These are phyloP conservation scores for Pristionchus entomophagus DNA, from an alignment of 2,888 invertebrate species.

Conservation along the genomic window DNA sequence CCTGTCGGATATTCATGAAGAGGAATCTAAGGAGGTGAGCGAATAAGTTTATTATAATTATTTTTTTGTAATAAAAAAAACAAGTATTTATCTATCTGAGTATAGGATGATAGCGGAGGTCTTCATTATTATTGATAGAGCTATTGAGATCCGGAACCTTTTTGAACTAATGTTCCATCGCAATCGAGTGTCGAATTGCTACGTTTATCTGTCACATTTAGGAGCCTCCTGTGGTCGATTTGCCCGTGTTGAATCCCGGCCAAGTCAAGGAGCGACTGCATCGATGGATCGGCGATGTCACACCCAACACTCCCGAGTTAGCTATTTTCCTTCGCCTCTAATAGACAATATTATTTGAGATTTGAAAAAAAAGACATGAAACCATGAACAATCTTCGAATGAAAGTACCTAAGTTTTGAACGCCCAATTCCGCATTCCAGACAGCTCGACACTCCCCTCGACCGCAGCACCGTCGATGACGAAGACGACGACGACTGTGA, in stretches of 20 bases:
- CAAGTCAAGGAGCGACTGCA: slow-evolving; percentile 49
- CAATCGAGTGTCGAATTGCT: too few species aligned
- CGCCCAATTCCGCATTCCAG: too few species aligned
- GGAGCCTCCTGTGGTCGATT: background rate
- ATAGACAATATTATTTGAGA: slow-evolving; percentile 14
- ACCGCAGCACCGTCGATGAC: slow-evolving; percentile 46
- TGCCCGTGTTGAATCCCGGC: background rate
- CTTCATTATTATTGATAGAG: too few species aligned
- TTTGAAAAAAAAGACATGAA: slow-evolving; percentile 42
- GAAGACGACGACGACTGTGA: slow-evolving; percentile 31
- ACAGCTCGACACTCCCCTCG: slow-evolving; percentile 21
- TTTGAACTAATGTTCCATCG: too few species aligned
- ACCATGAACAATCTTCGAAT: too few species aligned
- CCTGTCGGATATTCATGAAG: slow-evolving; percentile 35
- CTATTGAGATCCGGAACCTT: too few species aligned
- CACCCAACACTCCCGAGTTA: slow-evolving; percentile 50
- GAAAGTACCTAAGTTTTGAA: too few species aligned
- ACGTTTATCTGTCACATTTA: background rate
- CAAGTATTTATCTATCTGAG: too few species aligned
- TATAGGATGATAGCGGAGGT: too few species aligned
- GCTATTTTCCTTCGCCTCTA: background rate
- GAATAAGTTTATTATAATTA: too few species aligned
- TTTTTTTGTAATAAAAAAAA: too few species aligned
- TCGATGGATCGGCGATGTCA: slow-evolving; percentile 51
- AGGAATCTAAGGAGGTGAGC: background rate